A percentile compares a stretch with the other conserved stretches of the same genome.
phyloP scores from a whole-genome alignment of 1,140 invertebrate species.

The Formica selysi region DNA sequence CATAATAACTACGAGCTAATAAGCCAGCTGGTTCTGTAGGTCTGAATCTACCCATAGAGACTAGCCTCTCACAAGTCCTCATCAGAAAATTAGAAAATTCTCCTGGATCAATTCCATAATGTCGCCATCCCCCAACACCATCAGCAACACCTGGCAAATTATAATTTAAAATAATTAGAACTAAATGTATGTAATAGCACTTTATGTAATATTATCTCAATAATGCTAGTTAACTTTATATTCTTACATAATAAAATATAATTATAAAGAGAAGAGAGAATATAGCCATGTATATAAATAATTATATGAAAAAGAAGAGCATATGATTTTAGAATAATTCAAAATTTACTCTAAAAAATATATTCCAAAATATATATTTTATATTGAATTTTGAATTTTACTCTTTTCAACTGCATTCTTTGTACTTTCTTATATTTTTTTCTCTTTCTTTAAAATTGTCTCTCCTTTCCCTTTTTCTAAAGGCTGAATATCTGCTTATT shows the following conservation, averaged over 20 bases:
- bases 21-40: slow-evolving; percentile 94
- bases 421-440: neutral
- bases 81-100: slow-evolving; percentile 97
- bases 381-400: neutral
- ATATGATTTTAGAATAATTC: neutral
- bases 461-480: neutral
- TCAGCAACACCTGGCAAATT: slow-evolving; percentile 95
- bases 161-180: slow-evolving; percentile 1
- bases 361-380: slow-evolving; percentile 1
- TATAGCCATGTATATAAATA: neutral
- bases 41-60: slow-evolving; percentile 94
- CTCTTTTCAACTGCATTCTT: neutral
- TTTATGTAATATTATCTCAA: neutral
- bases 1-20: slow-evolving; percentile 95
- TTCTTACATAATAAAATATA: neutral
- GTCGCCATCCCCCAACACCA: slow-evolving; percentile 98
- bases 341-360: neutral
- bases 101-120: slow-evolving; percentile 99
- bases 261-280: neutral
- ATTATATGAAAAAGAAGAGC: neutral
- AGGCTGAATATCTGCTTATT: neutral
- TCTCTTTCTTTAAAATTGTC: neutral
- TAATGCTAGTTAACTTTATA: slow-evolving; percentile 7
- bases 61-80: slow-evolving; percentile 97
- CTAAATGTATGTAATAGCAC: neutral